Evolutionary conservation across 2,888 invertebrate genomes (phyloP).

Genomic region (Ditula angustiorana): DNA sequence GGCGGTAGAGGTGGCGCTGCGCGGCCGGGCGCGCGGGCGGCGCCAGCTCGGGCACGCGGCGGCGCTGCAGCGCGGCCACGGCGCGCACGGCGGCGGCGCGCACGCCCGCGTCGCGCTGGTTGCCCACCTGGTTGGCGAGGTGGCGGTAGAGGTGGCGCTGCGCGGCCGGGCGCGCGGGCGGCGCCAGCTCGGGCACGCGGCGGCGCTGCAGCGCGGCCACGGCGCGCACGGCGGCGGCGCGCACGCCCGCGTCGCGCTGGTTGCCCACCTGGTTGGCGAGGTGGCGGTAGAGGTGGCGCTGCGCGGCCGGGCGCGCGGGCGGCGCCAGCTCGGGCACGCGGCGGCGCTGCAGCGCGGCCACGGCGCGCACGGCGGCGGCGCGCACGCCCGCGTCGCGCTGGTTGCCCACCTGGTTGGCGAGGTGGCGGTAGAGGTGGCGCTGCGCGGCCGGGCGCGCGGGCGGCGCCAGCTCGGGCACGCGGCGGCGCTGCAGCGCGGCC

Average conservation of each 20-base stretch:
- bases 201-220: slow-evolving; percentile 66
- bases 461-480: slow-evolving; percentile 54
- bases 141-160: slow-evolving; percentile 88
- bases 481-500: slow-evolving; percentile 66
- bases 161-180: slow-evolving; percentile 58
- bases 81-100: slow-evolving; percentile 89
- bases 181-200: slow-evolving; percentile 55
- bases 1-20: slow-evolving; percentile 87
- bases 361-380: slow-evolving; percentile 87
- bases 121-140: slow-evolving; percentile 90
- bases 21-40: slow-evolving; percentile 58
- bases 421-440: slow-evolving; percentile 88
- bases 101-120: slow-evolving; percentile 88
- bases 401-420: slow-evolving; percentile 92
- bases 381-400: slow-evolving; percentile 88
- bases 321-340: slow-evolving; percentile 56
- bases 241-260: slow-evolving; percentile 87
- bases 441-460: slow-evolving; percentile 60
- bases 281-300: slow-evolving; percentile 88
- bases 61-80: slow-evolving; percentile 65
- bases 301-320: slow-evolving; percentile 59
- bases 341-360: slow-evolving; percentile 66
- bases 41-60: slow-evolving; percentile 57
- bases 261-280: slow-evolving; percentile 92
- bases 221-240: slow-evolving; percentile 88